These are phyloP conservation scores for Drosophila ananassae DNA, from an alignment of 1,140 invertebrate genomes.

Conservation along the genomic window DNA sequence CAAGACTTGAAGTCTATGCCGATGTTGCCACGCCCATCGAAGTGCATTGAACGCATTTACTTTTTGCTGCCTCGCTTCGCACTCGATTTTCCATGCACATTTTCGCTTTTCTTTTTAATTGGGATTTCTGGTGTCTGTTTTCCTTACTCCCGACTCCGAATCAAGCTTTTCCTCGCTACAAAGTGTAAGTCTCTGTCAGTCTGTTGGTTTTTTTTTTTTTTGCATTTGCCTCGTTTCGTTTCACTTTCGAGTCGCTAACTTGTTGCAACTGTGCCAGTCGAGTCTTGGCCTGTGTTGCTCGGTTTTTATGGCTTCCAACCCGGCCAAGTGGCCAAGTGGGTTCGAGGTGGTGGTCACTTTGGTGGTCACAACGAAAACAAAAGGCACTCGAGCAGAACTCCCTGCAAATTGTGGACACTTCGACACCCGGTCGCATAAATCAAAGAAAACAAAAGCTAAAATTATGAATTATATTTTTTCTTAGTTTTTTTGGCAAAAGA, in stretches of 20 bases:
- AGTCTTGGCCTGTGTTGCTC: constrained; percentile 30
- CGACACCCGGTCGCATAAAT: constrained; percentile 53
- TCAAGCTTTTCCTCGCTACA: neutral
- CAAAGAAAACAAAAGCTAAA: constrained; percentile 46
- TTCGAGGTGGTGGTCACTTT: constrained; percentile 24
- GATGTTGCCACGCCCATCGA: constrained; percentile 41
- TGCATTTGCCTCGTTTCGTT: constrained; percentile 54
- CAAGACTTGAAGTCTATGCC: constrained; percentile 34
- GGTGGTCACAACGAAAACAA: constrained; percentile 2
- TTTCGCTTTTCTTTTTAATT: constrained; percentile 75
- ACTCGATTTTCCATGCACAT: constrained; percentile 59
- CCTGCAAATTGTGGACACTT: constrained; percentile 56
- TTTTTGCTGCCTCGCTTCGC: constrained; percentile 31
- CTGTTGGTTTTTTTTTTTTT: constrained; percentile 15
- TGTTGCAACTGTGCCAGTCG: constrained; percentile 72
- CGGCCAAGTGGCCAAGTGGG: constrained; percentile 8
- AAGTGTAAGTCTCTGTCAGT: neutral
- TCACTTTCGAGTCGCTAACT: constrained; percentile 65
- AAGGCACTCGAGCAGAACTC: constrained; percentile 60
- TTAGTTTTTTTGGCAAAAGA: constrained; percentile 53
- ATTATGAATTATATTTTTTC: constrained; percentile 38
- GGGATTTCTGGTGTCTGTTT: constrained; percentile 59
- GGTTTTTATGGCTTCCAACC: constrained; percentile 66
- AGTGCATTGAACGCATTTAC: constrained; percentile 76
- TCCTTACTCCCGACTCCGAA: constrained; percentile 35